Evolutionary conservation across 2,888 invertebrate species (phyloP).

Genomic region (Cantharis rustica): DNA sequence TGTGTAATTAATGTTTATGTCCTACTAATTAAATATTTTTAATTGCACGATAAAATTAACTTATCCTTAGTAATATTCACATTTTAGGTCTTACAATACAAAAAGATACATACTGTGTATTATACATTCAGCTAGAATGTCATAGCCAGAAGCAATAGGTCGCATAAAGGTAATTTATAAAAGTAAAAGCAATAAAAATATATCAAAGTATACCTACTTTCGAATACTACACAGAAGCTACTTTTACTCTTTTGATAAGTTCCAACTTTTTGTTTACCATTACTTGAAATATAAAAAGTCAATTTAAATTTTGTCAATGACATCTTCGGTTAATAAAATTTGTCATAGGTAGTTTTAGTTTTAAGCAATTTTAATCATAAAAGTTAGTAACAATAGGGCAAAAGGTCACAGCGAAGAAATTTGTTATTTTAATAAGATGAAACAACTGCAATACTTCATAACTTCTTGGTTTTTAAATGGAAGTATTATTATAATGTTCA

Average conservation of each 20-base stretch:
- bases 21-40: background rate
- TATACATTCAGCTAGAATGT: background rate
- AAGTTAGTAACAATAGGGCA: background rate
- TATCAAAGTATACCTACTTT: conserved; percentile 2
- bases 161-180: background rate
- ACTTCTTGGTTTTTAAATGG: background rate
- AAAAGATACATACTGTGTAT: background rate
- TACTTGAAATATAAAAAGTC: background rate
- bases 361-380: background rate
- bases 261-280: background rate
- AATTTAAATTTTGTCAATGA: background rate
- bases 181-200: conserved; percentile 4
- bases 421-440: background rate
- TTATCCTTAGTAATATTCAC: background rate
- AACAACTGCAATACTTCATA: background rate
- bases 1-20: background rate
- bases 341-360: background rate
- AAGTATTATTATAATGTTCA: background rate
- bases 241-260: background rate
- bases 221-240: conserved; percentile 1
- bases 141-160: background rate
- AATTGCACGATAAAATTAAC: background rate
- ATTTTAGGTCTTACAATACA: background rate
- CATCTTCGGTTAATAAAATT: background rate
- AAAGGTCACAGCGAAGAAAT: background rate